Percentiles rank a stretch among this genome's conserved stretches.
Conservation (phyloP, 1,140 invertebrate species). For the Lerema accius region DNA sequence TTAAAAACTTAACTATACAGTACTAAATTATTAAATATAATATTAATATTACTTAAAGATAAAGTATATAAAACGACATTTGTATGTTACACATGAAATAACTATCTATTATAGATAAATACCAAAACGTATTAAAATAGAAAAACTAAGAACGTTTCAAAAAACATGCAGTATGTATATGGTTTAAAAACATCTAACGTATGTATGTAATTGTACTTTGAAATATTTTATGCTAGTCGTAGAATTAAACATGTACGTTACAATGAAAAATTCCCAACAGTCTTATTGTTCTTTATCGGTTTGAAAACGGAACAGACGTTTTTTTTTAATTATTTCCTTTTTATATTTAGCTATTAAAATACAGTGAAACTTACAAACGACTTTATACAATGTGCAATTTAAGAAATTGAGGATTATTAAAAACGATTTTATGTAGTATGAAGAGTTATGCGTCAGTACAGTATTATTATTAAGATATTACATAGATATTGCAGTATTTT, state of each 20-base stretch:
- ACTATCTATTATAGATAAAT: not conserved
- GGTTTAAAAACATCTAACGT: not conserved
- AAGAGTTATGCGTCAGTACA: conserved; percentile 29
- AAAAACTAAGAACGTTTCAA: not conserved
- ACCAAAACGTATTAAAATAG: not conserved
- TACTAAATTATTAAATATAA: too few species aligned
- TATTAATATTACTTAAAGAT: conserved; percentile 13
- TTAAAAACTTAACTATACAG: too few species aligned
- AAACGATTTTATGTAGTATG: conserved; percentile 20
- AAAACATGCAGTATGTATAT: not conserved
- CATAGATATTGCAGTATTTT: too few species aligned
- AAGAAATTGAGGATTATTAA: conserved; percentile 12
- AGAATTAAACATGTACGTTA: conserved; percentile 7
- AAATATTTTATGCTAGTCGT: conserved; percentile 11
- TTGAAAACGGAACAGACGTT: not conserved
- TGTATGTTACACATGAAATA: conserved; percentile 2
- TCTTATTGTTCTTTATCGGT: conserved; percentile 10
- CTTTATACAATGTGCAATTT: conserved; percentile 27
- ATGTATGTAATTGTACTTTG: conserved; percentile 6
- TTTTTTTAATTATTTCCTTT: conserved; percentile 1
- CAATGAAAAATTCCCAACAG: conserved; percentile 10
- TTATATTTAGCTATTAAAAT: not conserved
- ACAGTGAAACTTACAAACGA: conserved; percentile 24
- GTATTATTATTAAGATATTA: too few species aligned
- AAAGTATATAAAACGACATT: conserved; percentile 1